Evolutionary conservation across 2,888 invertebrate species (phyloP), one percentile per base, ranked within the genome.

Genomic region (Tipula unca): DNA sequence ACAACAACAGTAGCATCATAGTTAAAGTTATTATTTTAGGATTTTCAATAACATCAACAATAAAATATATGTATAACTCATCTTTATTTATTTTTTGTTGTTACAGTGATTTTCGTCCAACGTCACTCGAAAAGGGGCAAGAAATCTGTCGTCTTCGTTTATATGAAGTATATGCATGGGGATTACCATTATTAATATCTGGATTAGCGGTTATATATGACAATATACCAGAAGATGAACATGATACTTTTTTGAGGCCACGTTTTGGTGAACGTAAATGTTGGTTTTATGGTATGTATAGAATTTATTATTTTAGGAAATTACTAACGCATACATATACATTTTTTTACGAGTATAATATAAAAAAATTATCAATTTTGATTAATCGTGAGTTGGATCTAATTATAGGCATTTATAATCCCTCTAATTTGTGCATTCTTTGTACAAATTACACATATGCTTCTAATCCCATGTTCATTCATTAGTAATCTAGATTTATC

Each of bases 141-240:
- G 96, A 96, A 91, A 92, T 94, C 87, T 93, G 95, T 89, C 93
- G 96, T 86, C 93, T 96, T 88, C 93, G 96, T 86, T 92, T 96
- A 88, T 97, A 96, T 92, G 94, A 94, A 88, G 93, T 95, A 88
- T 97, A 96, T 91, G 96, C 97, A 87, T 96, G 96, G 96, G 96
- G 96, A 87, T 94, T 95, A 85, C 96, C 97, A 85, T 92, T 96
- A 87, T 88, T 95, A 87, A 94, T 97, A 88, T 94, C 96, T 85
- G 94, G 94, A 86, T 92, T 95, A 86, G 96, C 95, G 6, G 94
- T 94, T 85, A 92, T 94, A 88, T 92, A 96, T 87, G 96, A 96
- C 91, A 92, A 93, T 88, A 92, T 95, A 89, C 93, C 94, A 6
- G 91, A 93, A 85, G 90, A 92, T 87, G 91, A 91, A 86, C 92